Evolutionary conservation across 2,797 vertebrate species (phyloP), one percentile per base, ranked within the genome.

Genomic region (Echiichthys vipera): DNA sequence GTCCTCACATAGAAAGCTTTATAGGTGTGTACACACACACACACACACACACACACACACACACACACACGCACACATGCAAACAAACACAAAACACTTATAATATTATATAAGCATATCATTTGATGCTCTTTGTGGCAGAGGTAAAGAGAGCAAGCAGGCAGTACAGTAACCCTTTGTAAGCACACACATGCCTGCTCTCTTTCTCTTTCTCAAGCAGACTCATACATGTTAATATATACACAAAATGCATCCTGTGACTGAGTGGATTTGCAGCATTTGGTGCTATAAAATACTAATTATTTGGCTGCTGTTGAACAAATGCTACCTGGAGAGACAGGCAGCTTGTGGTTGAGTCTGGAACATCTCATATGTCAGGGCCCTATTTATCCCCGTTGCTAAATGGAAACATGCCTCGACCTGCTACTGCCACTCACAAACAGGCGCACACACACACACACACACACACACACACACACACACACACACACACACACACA

Each of bases 281-380:
- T 64, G 59, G 39, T 74, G 51, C 74, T 71, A 73, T 83, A 74
- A 84, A 85, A 88, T 89, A 90, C 84, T 89, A 89, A 90, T 92
- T 84, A 86, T 89, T 88, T 79, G 37, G 78, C 87, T 75, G 76
- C 78, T 71, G 66, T 49, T 75, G 81, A 89, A 83, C 77, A 89
- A 92, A 90, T 81, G 75, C 74, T 63, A 80, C 68, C 74, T 90
- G 86, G 89, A 91, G 78, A 77, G 85, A 85, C 87, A 92, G 83
- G 47, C 84, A 91, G 84, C 82, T 88, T 89, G 80, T 47, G 88
- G 90, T 89, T 49, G 75, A 86, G 81, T 89, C 87, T 93, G 89
- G 84, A 87, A 85, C 90, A 86, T 89, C 88, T 91, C 89, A 84
- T 90, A 74, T 93, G 92, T 92, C 87, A 83, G 76, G 80, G 77